These are phyloP conservation scores for Cygnus atratus DNA, from an alignment of 2,113 vertebrate genomes.

Conservation along the genomic window DNA sequence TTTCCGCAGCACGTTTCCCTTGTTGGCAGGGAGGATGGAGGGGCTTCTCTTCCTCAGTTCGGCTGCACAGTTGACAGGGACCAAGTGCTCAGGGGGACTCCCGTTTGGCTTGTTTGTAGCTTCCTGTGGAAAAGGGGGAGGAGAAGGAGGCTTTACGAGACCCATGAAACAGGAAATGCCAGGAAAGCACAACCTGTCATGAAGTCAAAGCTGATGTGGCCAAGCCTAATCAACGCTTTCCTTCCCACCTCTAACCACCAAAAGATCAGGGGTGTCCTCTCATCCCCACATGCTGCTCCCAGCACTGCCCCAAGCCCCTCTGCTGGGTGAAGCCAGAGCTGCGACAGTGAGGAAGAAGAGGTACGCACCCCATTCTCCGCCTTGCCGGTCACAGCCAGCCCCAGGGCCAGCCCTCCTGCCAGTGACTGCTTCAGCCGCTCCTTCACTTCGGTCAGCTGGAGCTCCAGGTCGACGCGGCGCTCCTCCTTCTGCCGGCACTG, in stretches of 20 bases:
- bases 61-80: conserved; percentile 89
- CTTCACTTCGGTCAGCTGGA: conserved; percentile 88
- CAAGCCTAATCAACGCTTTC: accelerated
- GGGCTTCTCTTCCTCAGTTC: conserved; percentile 89
- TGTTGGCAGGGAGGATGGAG: conserved; percentile 84
- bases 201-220: background rate
- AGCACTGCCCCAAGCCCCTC: background rate
- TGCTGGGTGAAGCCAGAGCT: accelerated
- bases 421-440: conserved; percentile 91
- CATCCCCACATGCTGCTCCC: background rate
- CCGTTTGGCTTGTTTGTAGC: conserved; percentile 76
- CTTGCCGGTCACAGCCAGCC: conserved; percentile 76
- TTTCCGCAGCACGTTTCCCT: conserved; percentile 92
- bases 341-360: accelerated
- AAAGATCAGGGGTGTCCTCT: background rate
- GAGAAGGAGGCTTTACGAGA: background rate
- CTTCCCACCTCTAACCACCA: background rate
- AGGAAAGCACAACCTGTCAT: no score
- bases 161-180: background rate
- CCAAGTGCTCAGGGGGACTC: conserved; percentile 75
- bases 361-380: conserved; percentile 76
- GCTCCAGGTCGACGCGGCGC: conserved; percentile 88
- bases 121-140: conserved; percentile 57
- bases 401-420: conserved; percentile 85
- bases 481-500: conserved; percentile 87